These are phyloP conservation scores for Pithys albifrons DNA, from an alignment of 2,113 vertebrate genomes.

Conservation along the genomic window DNA sequence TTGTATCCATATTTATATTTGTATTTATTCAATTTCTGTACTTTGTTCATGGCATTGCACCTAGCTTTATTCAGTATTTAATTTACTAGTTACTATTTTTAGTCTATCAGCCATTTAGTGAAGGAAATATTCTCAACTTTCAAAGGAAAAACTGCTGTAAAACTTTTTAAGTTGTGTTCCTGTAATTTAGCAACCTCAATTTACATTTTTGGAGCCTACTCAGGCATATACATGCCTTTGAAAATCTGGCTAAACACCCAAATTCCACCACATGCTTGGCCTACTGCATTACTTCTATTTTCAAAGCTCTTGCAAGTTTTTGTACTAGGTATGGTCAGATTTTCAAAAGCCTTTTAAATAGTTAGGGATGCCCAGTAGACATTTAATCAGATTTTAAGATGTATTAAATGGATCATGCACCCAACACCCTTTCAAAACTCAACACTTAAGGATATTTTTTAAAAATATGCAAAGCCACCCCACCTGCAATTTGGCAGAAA, in stretches of 20 bases:
- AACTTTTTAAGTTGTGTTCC: not conserved
- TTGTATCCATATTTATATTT: not conserved
- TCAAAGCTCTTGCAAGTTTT: not conserved
- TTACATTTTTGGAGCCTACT: not conserved
- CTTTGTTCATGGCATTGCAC: not conserved
- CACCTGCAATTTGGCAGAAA: not conserved
- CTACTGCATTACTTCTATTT: not conserved
- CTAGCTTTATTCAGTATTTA: not conserved
- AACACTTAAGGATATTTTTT: not conserved
- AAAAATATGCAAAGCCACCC: not conserved
- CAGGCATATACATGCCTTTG: rapidly evolving
- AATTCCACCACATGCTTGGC: not conserved
- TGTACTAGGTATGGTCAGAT: not conserved
- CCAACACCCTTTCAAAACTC: not conserved
- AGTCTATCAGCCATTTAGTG: not conserved
- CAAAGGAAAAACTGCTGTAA: not conserved
- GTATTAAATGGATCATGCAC: not conserved
- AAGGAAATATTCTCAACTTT: not conserved
- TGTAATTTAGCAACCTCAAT: not conserved
- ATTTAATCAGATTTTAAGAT: not conserved
- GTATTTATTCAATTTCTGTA: not conserved
- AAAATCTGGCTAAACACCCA: not conserved
- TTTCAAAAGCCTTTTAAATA: not conserved
- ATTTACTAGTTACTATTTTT: not conserved
- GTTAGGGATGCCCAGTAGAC: not conserved